Base-by-base conservation (phyloP, 2,888 invertebrate species). In the Clitarchus hookeri region DNA sequence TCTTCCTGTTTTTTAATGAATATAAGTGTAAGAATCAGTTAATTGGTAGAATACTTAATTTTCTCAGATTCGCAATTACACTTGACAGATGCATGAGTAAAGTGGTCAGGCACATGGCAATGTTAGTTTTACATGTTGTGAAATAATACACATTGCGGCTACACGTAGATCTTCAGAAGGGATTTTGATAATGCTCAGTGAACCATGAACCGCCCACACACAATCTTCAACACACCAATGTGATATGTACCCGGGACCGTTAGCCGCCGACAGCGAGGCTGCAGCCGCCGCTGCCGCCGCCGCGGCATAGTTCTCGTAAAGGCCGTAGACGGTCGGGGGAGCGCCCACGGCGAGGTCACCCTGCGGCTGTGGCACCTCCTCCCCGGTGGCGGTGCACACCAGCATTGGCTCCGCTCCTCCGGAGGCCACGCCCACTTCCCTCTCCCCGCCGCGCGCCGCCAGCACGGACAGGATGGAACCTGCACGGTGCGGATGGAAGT, bases 281-380 rank as follows among this genome's bases (percentile, higher is more conserved):
- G 86, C 12, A 26, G 86, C 87, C n/a, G 77, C 87, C 44, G 83
- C 86, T 0, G 86, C 86, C 0, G 84, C 85, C 4, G 86, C 87
- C 8, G 84, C 87, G 13, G 87, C 87, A 19, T 87, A 87, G 48
- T 84, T 87, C 86, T 87, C 87, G 79, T 87, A 87, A 16, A 86
- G 85, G 2, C 86, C 85, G 53, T 85, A 86, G 77, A 86, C 80
- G n/a, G 54, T 36, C 8, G 44, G 65, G 8, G 85, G 53, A 8
- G 23, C 84, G 36, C 36, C 36, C 36, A 44, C 25, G 44, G 19
- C 83, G 65, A 11, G 83, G 77, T 16, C 53, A 25, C 25, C 83
- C 26, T 13, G 85, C 25, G 12, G 13, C 80, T 26, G 80, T 54
- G 82, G 79, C 4, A 80, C 85, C 12, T 85, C 87, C 77, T 84